phyloP scores from a whole-genome alignment of 1,140 invertebrate species.

The Caenorhabditis briggsae region DNA sequence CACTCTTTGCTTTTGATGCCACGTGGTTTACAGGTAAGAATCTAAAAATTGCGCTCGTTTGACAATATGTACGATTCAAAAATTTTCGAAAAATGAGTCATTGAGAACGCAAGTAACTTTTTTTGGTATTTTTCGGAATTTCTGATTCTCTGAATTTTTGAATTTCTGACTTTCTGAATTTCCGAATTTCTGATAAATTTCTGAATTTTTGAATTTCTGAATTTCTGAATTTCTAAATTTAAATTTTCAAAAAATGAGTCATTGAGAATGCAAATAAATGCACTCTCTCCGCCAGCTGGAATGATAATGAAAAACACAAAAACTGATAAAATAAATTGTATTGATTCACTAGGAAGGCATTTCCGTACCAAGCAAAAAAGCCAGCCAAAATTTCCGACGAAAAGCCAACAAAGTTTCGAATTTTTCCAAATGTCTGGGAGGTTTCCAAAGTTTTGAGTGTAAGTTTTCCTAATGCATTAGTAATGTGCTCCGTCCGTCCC shows the following conservation, averaged over 20 bases:
- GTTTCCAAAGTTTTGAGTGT: constrained; percentile 13
- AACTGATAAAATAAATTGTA: neutral
- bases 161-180: no score
- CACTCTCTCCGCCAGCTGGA: neutral
- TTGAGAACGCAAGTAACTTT: no score
- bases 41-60: neutral
- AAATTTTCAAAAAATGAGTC: neutral
- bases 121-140: no score
- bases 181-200: no score
- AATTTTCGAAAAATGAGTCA: no score
- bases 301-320: neutral
- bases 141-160: no score
- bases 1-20: neutral
- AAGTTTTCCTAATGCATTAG: constrained; percentile 28
- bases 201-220: no score
- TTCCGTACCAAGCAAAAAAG: neutral
- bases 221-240: no score
- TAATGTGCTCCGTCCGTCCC: neutral
- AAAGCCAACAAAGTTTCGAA: neutral
- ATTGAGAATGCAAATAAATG: neutral
- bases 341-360: neutral
- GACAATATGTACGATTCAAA: no score
- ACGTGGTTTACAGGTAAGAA: constrained; percentile 34
- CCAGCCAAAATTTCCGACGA: constrained; percentile 5
- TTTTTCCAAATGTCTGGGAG: constrained; percentile 7